Percentiles rank a stretch among this genome's conserved stretches.
Evolutionary conservation across 2,113 vertebrate species (phyloP).

Genomic region (Pluvialis apricaria): DNA sequence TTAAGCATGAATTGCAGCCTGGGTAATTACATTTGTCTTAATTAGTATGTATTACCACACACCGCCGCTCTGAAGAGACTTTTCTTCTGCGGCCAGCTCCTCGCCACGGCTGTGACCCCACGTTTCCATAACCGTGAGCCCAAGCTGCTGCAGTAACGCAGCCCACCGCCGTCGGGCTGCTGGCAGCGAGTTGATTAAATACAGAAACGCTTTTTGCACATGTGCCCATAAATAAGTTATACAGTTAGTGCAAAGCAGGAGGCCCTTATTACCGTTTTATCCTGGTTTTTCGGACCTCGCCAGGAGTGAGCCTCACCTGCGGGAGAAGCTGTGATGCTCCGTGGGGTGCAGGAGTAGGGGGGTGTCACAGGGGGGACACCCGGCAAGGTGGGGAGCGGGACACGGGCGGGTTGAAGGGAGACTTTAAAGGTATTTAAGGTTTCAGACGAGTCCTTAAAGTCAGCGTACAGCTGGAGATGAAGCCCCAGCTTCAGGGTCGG

Average conservation of each 20-base stretch:
- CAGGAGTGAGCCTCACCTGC: neutral
- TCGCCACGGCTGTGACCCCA: neutral
- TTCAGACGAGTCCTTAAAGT: neutral
- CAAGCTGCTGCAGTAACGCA: neutral
- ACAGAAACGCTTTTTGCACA: neutral
- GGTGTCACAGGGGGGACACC: neutral
- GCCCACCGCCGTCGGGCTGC: neutral
- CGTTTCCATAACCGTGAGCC: neutral
- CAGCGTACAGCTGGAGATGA: neutral
- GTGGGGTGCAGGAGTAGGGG: neutral
- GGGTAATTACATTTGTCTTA: slow-evolving; percentile 65
- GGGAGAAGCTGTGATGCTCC: neutral
- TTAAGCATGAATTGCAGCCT: slow-evolving; percentile 47
- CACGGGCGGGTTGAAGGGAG: neutral
- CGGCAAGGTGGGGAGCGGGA: neutral
- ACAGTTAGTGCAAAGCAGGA: neutral
- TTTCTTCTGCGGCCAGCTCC: neutral
- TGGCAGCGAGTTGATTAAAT: neutral
- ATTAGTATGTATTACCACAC: slow-evolving; percentile 61
- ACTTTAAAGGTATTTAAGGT: neutral
- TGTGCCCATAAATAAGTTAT: neutral
- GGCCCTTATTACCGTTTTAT: neutral
- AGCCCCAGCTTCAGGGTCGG: neutral
- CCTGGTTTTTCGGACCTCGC: neutral
- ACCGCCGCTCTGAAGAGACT: neutral